Evolutionary conservation across 2,113 vertebrate species (phyloP), one percentile per base, ranked within the genome.

Genomic region (Cyprinodon brontotheroides): DNA sequence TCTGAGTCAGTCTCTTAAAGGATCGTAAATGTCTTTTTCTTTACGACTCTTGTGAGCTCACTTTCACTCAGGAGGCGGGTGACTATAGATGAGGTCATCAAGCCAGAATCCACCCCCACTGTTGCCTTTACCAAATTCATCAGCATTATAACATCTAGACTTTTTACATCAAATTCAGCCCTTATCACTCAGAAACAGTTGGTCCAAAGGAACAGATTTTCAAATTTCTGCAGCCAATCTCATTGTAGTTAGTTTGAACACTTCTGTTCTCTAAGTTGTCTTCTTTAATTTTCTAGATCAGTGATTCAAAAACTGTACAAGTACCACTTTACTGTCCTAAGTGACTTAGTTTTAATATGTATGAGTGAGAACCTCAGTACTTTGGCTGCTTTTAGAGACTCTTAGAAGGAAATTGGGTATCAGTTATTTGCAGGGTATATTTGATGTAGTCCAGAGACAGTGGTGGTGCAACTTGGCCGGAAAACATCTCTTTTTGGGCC

Each of bases 31-130:
- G 83, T 77, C 43, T 71, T 53, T 82, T 82, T 92, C 85, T 87
- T 90, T 86, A 92, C 53, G 77, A 92, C 71, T 77, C 78, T 82
- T 84, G 82, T 92, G 93, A 92, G 91, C 91, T 94, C 91, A 87
- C 91, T 85, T 82, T 85, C 75, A 91, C 86, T 80, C 83, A 70
- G 70, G 79, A 37, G 80, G 83, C 43, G 71, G 84, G 74, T 84
- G 74, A 65, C 65, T 36, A 29, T 29, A 74, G 82, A 83, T 93
- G 92, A 94, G 87, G 92, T 93, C 89, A 93, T 72, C 38, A 15
- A 70, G 62, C 65, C 43, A 75, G 70, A 82, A 87, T 87, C 80
- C 79, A 77, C 68, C 67, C 74, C 77, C 82, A 69, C 81, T 70
- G 29, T 37, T 13, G 11, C 70, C 65, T 64, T 68, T 72, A 68